phyloP scores from a whole-genome alignment of 2,797 vertebrate genomes.

The Onychomys torridus region DNA sequence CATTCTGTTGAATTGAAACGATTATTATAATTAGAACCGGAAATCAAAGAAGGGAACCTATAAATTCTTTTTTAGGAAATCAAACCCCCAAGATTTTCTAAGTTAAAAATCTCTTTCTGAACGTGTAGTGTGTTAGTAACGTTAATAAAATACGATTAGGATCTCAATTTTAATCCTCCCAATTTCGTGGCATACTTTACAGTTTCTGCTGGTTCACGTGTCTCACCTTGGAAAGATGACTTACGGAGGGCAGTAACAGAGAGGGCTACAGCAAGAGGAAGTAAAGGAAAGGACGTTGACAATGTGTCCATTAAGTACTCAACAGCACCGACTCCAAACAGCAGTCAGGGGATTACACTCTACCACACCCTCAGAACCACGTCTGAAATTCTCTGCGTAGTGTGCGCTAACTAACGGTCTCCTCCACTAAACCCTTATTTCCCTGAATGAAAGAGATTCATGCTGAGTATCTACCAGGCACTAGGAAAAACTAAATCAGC shows the following conservation, averaged over 20 bases:
- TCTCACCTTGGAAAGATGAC: constrained; percentile 87
- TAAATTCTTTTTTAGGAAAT: constrained; percentile 12
- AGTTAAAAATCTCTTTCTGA: background rate
- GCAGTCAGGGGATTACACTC: constrained; percentile 59
- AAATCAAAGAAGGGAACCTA: constrained; percentile 29
- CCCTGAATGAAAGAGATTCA: constrained; percentile 20
- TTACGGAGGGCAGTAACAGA: constrained; percentile 87
- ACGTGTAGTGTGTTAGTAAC: constrained; percentile 8
- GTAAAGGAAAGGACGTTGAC: constrained; percentile 73
- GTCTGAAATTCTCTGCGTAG: constrained; percentile 25
- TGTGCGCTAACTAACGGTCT: constrained; percentile 13
- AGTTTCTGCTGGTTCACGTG: constrained; percentile 64
- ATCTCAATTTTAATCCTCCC: constrained; percentile 55
- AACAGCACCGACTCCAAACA: constrained; percentile 75
- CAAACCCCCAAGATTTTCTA: background rate
- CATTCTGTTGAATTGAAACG: constrained; percentile 45
- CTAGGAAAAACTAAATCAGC: background rate
- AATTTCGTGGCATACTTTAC: constrained; percentile 5
- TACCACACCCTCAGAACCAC: constrained; percentile 25
- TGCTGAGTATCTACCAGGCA: constrained; percentile 27
- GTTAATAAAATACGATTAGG: constrained; percentile 65
- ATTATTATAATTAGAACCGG: constrained; percentile 12
- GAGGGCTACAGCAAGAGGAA: constrained; percentile 84
- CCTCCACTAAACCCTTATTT: constrained; percentile 47
- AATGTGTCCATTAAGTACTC: constrained; percentile 67